Evolutionary conservation across 2,888 invertebrate species (phyloP), one percentile per base, ranked within the genome.

Genomic region (Octonoba sinensis): DNA sequence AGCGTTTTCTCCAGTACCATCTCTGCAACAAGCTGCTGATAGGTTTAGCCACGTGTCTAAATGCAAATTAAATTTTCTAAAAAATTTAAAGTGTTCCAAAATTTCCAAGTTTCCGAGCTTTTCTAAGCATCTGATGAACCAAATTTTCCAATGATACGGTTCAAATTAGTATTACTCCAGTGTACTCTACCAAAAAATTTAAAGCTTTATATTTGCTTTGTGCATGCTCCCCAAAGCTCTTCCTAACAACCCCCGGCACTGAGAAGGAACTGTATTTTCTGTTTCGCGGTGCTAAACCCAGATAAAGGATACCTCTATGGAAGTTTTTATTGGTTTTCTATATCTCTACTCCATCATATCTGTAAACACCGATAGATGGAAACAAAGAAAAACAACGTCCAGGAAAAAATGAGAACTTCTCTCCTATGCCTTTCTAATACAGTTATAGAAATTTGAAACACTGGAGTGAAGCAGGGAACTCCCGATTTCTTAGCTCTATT

Each of bases 241-340:
- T 56, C 69, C 46, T 69, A 69, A 69, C 56, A 56, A 69, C 46
- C 69, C 13, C 36, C 36, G 16, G 27, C 16, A 44, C 20, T 56
- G 22, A 54, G 15, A 56, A 56, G 56, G 69, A 69, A 46, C 44
- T 15, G 8, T 69, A 54, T 69, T 56, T 69, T 69, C 22, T 60
- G 27, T 60, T 57, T 24, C 44, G n/a, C 49, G 60, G 16, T 24
- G 60, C 60, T 60, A 49, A 47, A 20, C 47, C 18, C 27, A 18
- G 60, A 60, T 60, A 60, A 71, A 60, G 49, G 59, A 60, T 60
- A 60, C 59, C 71, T 60, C 49, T 59, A 71, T 49, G 60, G 46
- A 60, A 71, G 47, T 71, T 71, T 71, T 71, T 71, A 71, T 71
- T 71, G 71, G 71, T 71, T 71, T 71, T 71, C 71, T 49, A 71